These are phyloP conservation scores for Drosophila meridionalis DNA, from an alignment of 2,888 invertebrate genomes.

Conservation along the genomic window DNA sequence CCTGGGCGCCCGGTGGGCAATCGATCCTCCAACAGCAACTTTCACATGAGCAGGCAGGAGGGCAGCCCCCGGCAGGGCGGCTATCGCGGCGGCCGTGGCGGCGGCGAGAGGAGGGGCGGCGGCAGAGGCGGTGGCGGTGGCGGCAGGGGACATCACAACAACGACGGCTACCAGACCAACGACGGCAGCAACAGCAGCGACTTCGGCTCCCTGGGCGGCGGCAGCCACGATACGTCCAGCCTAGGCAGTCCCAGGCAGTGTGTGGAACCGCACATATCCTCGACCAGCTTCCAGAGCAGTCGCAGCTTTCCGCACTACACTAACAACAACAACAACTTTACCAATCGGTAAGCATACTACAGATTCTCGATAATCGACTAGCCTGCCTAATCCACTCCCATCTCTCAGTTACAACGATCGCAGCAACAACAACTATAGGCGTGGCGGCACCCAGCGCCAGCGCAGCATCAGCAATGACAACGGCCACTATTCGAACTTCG, in stretches of 20 bases:
- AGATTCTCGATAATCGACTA: too few relatives aligned
- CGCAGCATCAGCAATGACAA: conserved; percentile 71
- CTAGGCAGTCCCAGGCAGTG: conserved; percentile 38
- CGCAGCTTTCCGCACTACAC: conserved; percentile 55
- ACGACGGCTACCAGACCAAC: conserved; percentile 36
- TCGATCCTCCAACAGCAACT: conserved; percentile 36
- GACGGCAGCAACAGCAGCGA: conserved; percentile 51
- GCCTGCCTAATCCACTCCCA: not conserved
- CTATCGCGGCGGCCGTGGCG: conserved; percentile 37
- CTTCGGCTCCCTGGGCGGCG: conserved; percentile 36
- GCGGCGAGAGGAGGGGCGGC: conserved; percentile 19
- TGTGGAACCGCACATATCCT: conserved; percentile 32
- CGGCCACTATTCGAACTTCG: conserved; percentile 79
- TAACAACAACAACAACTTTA: conserved; percentile 25
- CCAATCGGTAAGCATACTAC: conserved; percentile 48
- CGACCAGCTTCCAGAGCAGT: conserved; percentile 53
- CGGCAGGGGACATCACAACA: conserved; percentile 12
- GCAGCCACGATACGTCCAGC: conserved; percentile 39
- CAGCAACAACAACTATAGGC: conserved; percentile 49
- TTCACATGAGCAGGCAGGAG: conserved; percentile 24
- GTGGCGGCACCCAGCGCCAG: conserved; percentile 42
- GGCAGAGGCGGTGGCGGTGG: conserved; percentile 20
- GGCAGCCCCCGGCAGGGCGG: conserved; percentile 21
- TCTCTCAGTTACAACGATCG: conserved; percentile 20
- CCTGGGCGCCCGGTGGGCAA: conserved; percentile 23